Evolutionary conservation across 2,797 vertebrate genomes (phyloP).

Genomic region (Gila robusta): DNA sequence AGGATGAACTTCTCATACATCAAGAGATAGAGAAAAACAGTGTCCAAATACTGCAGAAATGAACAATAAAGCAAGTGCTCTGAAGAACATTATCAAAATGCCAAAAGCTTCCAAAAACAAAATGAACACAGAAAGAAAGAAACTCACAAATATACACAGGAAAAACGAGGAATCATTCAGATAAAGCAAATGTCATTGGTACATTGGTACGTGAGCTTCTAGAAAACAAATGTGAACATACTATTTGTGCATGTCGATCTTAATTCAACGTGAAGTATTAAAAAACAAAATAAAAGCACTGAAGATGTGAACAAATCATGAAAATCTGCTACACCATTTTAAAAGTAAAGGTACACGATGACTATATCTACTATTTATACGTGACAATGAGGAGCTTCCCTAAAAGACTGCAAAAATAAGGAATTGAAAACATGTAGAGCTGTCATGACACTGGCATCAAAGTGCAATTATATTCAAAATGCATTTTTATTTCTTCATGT

Average conservation of each 20-base stretch:
- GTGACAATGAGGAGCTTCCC: conserved; percentile 13
- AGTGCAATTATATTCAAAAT: conserved; percentile 56
- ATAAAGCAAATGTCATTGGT: neutral
- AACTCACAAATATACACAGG: conserved; percentile 15
- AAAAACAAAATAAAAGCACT: conserved; percentile 30
- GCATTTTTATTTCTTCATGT: conserved; percentile 26
- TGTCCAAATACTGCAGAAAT: conserved; percentile 27
- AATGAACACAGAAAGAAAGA: neutral
- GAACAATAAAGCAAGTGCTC: neutral
- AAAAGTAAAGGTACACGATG: conserved; percentile 31
- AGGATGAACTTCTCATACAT: conserved; percentile 54
- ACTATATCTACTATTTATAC: conserved; percentile 25
- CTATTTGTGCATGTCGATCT: conserved; percentile 68
- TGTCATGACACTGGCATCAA: conserved; percentile 56
- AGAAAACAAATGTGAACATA: conserved; percentile 73
- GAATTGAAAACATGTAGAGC: conserved; percentile 15
- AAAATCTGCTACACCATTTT: conserved; percentile 28
- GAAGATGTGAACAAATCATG: conserved; percentile 12
- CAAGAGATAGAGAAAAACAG: conserved; percentile 71
- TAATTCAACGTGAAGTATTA: conserved; percentile 46
- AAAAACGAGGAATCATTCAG: conserved; percentile 11
- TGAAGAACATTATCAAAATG: conserved; percentile 11
- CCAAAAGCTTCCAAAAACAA: conserved; percentile 11
- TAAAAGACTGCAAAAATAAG: conserved; percentile 33
- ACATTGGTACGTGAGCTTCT: conserved; percentile 62